These are phyloP conservation scores for Sialia sialis DNA, from an alignment of 2,113 vertebrate genomes.

Conservation along the genomic window DNA sequence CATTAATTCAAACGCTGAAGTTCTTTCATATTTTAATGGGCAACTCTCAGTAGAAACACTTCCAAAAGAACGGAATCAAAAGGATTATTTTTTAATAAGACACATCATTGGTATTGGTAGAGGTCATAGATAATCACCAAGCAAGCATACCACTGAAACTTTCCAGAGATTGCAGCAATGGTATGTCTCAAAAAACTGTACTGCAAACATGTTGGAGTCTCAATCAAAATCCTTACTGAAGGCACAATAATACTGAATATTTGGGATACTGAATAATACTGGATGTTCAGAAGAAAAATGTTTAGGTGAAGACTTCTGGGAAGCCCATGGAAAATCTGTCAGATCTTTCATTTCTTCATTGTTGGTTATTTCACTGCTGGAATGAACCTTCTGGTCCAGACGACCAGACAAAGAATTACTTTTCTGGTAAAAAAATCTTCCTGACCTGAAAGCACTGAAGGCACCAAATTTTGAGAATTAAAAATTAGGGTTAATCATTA, in stretches of 20 bases:
- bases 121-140: neutral
- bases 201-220: neutral
- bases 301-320: neutral
- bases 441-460: neutral
- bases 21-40: slow-evolving; percentile 33
- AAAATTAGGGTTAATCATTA: neutral
- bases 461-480: neutral
- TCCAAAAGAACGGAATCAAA: neutral
- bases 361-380: neutral
- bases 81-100: slow-evolving; percentile 7
- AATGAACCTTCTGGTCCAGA: neutral
- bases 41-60: neutral
- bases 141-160: neutral
- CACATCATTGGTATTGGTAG: neutral
- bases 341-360: neutral
- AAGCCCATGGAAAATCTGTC: neutral
- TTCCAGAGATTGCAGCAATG: neutral
- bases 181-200: neutral
- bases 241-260: neutral
- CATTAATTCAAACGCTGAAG: neutral
- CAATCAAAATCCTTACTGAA: neutral
- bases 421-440: neutral
- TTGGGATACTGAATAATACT: too few species aligned
- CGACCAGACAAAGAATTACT: neutral
- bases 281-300: neutral